Percentiles rank a stretch among this genome's conserved stretches.
Conservation (phyloP, 2,797 vertebrate species). For the Sebastes matsubarae region DNA sequence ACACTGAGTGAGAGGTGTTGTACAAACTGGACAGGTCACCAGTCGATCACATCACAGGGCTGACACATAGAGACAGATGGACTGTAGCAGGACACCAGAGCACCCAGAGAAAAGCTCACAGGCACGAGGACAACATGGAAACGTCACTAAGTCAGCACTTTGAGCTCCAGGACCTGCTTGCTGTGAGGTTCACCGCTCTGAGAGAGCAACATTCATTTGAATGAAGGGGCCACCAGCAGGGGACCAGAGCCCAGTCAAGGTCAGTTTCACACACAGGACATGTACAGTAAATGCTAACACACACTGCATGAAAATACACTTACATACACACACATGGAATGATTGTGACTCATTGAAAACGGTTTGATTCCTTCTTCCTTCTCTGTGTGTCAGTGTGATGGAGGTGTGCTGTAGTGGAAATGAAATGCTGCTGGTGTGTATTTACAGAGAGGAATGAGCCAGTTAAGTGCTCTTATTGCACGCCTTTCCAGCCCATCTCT, state of each 20-base stretch:
- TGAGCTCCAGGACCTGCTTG: too few species aligned
- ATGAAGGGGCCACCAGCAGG: too few species aligned
- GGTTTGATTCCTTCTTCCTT: background rate
- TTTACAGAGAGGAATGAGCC: constrained; percentile 24
- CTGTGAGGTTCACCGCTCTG: too few species aligned
- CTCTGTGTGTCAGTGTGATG: background rate
- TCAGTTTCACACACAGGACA: too few species aligned
- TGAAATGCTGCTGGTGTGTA: constrained; percentile 1
- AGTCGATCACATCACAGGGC: background rate
- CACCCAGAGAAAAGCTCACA: too few species aligned
- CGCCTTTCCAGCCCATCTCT: constrained; percentile 37
- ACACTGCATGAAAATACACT: background rate
- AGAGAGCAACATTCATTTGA: too few species aligned
- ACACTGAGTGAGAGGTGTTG: background rate
- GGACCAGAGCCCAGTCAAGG: too few species aligned
- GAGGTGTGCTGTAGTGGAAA: background rate
- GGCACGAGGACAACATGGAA: too few species aligned
- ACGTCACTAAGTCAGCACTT: too few species aligned
- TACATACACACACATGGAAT: background rate
- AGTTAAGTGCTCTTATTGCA: constrained; percentile 44
- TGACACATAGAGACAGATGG: too few species aligned
- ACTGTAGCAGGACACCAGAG: too few species aligned
- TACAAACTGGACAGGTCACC: background rate
- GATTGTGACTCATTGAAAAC: background rate
- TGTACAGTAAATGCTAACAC: background rate